A percentile compares a stretch with the other conserved stretches of the same genome.
phyloP scores from a whole-genome alignment of 2,888 invertebrate species.

The Diaperis boleti region DNA sequence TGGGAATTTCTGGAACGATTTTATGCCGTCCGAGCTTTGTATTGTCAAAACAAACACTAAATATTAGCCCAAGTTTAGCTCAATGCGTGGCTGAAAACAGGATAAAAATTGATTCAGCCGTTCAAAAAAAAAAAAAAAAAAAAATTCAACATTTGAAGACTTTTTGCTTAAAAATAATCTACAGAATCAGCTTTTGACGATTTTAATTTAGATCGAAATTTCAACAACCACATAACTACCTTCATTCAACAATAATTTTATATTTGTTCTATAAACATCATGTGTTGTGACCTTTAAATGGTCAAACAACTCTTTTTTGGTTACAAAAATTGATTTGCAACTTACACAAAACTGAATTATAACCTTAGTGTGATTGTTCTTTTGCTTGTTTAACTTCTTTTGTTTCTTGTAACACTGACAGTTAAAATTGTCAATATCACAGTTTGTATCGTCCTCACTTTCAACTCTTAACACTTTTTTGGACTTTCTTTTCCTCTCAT shows the following conservation, averaged over 20 bases:
- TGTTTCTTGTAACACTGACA: constrained; percentile 48
- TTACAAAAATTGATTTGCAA: constrained; percentile 81
- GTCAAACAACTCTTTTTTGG: constrained; percentile 91
- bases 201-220: too few species aligned
- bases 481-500: constrained; percentile 42
- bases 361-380: constrained; percentile 49
- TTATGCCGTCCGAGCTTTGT: too few species aligned
- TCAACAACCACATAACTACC: not conserved
- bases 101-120: too few species aligned
- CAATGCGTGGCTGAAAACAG: too few species aligned
- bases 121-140: too few species aligned
- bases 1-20: too few species aligned
- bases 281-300: constrained; percentile 92
- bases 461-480: constrained; percentile 19
- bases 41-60: too few species aligned
- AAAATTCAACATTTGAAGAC: too few species aligned
- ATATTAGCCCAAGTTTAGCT: too few species aligned
- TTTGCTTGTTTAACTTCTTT: constrained; percentile 32
- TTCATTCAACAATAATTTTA: constrained; percentile 46
- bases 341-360: constrained; percentile 73
- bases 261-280: constrained; percentile 76
- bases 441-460: constrained; percentile 16
- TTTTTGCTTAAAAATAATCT: too few species aligned
- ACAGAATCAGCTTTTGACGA: too few species aligned
- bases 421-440: constrained; percentile 54